Percentiles rank a stretch among this genome's conserved stretches.
Evolutionary conservation across 2,888 invertebrate species (phyloP).

Genomic region (Fragum whitleyi): DNA sequence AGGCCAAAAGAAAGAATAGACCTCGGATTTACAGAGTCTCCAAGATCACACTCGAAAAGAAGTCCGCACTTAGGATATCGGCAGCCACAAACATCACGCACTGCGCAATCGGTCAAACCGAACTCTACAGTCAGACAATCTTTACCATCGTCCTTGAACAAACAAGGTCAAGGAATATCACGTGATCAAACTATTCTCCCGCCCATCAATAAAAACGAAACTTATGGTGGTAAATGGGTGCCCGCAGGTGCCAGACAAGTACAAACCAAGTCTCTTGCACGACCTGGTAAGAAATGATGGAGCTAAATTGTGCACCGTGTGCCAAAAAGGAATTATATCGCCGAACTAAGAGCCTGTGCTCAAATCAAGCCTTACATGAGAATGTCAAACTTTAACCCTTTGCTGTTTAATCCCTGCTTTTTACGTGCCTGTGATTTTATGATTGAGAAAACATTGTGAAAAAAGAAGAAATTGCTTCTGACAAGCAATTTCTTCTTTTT

Average conservation of each 20-base stretch:
- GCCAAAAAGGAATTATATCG: neutral
- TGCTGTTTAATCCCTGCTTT: no score
- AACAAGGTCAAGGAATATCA: neutral
- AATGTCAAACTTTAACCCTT: no score
- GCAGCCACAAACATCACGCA: conserved; percentile 44
- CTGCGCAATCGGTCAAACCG: conserved; percentile 21
- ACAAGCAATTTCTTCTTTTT: no score
- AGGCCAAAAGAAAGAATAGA: conserved; percentile 55
- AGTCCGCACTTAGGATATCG: conserved; percentile 53
- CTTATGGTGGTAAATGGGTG: conserved; percentile 38
- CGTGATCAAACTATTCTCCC: conserved; percentile 49
- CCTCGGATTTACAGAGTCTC: conserved; percentile 50
- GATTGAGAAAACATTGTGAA: no score
- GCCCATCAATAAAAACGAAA: conserved; percentile 55
- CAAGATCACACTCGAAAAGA: conserved; percentile 46
- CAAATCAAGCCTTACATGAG: no score
- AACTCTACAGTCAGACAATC: conserved; percentile 45
- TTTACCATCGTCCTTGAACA: conserved; percentile 39
- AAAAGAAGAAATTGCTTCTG: no score
- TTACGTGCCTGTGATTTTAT: no score
- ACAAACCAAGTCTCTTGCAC: conserved; percentile 25
- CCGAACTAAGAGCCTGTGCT: no score
- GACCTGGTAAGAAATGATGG: conserved; percentile 35
- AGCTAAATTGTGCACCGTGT: neutral
- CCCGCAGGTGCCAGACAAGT: conserved; percentile 43